Evolutionary conservation across 2,797 vertebrate species (phyloP).

Genomic region (Lerista edwardsae): DNA sequence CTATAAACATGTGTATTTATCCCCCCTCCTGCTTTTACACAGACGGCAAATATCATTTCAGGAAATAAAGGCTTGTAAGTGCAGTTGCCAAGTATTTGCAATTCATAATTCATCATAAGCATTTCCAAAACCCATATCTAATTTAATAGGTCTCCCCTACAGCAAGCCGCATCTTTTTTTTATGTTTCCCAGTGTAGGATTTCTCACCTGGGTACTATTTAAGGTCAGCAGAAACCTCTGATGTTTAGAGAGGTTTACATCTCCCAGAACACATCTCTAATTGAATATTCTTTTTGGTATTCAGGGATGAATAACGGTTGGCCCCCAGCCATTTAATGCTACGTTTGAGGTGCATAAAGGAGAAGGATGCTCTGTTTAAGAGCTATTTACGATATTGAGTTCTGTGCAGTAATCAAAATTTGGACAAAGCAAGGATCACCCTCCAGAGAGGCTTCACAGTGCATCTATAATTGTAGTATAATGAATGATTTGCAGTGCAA

Average conservation of each 20-base stretch:
- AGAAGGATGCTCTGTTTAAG: constrained; percentile 6
- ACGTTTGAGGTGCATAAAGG: constrained; percentile 14
- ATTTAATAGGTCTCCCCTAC: constrained; percentile 8
- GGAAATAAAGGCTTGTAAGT: background rate
- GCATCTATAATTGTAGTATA: constrained; percentile 27
- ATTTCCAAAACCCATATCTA: constrained; percentile 23
- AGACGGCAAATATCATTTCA: background rate
- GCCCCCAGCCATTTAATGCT: constrained; percentile 33
- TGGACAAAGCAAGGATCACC: constrained; percentile 9
- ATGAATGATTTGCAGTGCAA: constrained; percentile 8
- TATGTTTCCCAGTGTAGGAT: constrained; percentile 33
- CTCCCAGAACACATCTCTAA: constrained; percentile 41
- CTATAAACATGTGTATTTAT: no score
- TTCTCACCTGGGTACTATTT: constrained; percentile 42
- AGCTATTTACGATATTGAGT: constrained; percentile 41
- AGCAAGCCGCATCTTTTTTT: constrained; percentile 23
- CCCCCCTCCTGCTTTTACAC: no score
- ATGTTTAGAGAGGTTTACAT: constrained; percentile 49
- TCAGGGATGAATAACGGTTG: constrained; percentile 58
- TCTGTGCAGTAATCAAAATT: constrained; percentile 43
- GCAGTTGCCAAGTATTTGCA: background rate
- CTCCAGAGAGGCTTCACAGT: background rate
- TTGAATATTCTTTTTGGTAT: constrained; percentile 60
- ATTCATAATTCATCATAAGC: constrained; percentile 21
- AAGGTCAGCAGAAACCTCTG: constrained; percentile 50